Conservation (phyloP, 2,888 invertebrate species). For the Lasioglossum pauxillum region DNA sequence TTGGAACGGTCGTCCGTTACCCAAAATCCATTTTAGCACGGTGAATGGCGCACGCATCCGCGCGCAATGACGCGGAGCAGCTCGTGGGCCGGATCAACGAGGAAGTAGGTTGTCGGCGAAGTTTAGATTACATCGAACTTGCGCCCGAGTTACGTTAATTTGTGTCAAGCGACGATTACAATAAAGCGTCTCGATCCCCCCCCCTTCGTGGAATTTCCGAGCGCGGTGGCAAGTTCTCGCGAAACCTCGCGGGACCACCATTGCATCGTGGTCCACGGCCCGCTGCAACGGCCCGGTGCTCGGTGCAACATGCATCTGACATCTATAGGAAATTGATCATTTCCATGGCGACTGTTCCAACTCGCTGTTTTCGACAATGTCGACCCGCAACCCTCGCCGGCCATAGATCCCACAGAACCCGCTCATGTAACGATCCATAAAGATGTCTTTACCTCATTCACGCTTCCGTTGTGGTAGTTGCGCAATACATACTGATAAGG, state of each 20-base stretch:
- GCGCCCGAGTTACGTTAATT: constrained; percentile 53
- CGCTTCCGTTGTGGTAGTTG: neutral
- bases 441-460: neutral
- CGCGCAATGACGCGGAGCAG: constrained; percentile 35
- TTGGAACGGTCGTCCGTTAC: constrained; percentile 39
- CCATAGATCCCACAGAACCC: neutral
- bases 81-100: constrained; percentile 49
- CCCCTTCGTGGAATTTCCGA: constrained; percentile 18
- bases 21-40: constrained; percentile 52
- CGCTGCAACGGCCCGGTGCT: neutral
- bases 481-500: neutral
- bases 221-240: constrained; percentile 12
- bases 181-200: constrained; percentile 38
- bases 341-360: neutral
- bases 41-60: constrained; percentile 40
- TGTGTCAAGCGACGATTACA: constrained; percentile 47
- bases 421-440: neutral
- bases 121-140: constrained; percentile 58
- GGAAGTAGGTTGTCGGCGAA: constrained; percentile 59
- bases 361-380: neutral
- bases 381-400: neutral
- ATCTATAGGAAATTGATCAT: constrained; percentile 7
- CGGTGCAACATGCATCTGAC: constrained; percentile 2
- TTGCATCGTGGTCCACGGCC: constrained; percentile 19
- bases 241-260: constrained; percentile 10